Percentiles rank a stretch among this genome's conserved stretches.
phyloP scores from a whole-genome alignment of 2,113 vertebrate species.

The Saccopteryx bilineata region DNA sequence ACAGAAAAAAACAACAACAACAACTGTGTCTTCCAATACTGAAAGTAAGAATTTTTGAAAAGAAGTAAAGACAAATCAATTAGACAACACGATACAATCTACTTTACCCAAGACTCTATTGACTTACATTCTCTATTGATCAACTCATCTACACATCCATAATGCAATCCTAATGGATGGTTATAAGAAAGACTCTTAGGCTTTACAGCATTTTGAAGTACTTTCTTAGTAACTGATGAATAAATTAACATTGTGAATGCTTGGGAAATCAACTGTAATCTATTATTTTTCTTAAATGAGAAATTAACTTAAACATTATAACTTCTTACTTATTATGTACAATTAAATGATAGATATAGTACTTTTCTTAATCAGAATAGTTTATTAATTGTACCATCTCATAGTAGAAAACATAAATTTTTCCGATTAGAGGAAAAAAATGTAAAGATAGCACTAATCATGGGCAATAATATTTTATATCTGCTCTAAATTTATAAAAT shows the following conservation, averaged over 20 bases:
- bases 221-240: slow-evolving; percentile 64
- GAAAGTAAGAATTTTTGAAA: slow-evolving; percentile 30
- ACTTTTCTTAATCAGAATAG: slow-evolving; percentile 51
- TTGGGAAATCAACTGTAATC: slow-evolving; percentile 66
- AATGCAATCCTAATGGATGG: slow-evolving; percentile 65
- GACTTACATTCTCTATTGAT: slow-evolving; percentile 62
- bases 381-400: slow-evolving; percentile 54
- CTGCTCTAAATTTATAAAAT: slow-evolving; percentile 27
- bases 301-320: slow-evolving; percentile 73
- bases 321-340: slow-evolving; percentile 54
- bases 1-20: slow-evolving; percentile 41
- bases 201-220: slow-evolving; percentile 62
- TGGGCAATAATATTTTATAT: slow-evolving; percentile 35
- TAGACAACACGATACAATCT: slow-evolving; percentile 3
- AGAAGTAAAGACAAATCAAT: slow-evolving; percentile 45
- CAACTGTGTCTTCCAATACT: slow-evolving; percentile 15
- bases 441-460: slow-evolving; percentile 7
- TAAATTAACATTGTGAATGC: slow-evolving; percentile 56
- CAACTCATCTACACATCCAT: slow-evolving; percentile 38
- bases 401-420: background rate
- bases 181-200: slow-evolving; percentile 54
- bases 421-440: slow-evolving; percentile 34
- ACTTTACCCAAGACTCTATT: slow-evolving; percentile 32
- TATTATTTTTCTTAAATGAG: slow-evolving; percentile 57
- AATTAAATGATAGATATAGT: slow-evolving; percentile 49